Base-by-base conservation (phyloP, 2,888 invertebrate genomes). In the Campoplex capitator region DNA sequence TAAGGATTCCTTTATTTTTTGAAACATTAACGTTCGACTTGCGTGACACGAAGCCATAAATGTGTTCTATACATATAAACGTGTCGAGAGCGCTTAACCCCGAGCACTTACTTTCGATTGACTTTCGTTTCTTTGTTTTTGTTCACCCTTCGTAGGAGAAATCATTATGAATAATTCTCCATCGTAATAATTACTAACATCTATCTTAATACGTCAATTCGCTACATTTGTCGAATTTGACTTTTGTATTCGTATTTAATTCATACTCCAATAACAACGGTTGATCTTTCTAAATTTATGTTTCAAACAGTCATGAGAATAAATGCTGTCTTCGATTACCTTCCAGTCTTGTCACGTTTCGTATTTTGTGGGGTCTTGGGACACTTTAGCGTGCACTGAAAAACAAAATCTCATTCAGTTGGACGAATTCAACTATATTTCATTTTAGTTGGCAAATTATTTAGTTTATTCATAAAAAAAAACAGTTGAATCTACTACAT, bases 21-120 rank as follows among this genome's bases (percentile, higher is more conserved):
- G 58, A 76, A 76, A 51, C 76, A 77, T 83, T 75, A 73, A 73
- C 51, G 91, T 91, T 89, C 90, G 89, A 90, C 90, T 92, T 90
- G 91, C 89, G 89, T 92, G 92, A 92, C 90, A 54, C 48, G 82
- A 87, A 85, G 79, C 87, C 87, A 83, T 85, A 73, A 85, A 83
- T 51, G 56, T 51, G 16, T 16, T 48, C 62, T 70, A 58, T 51
- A 75, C 54, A 62, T 18, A 74, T 9, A 54, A 84, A 84, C 82
- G 82, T 79, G 79, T 80, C 67, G 79, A 68, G 82, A 77, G 56
- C 84, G 75, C 76, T 87, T 87, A 87, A 84, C 82, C 82, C 48
- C 79, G 79, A 83, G 82, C 87, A 87, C 85, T 87, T 84, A 70
- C 65, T 82, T 75, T 83, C 68, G 79, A 87, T 85, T 87, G 87